These are phyloP conservation scores for Ophion slaviceki DNA, from an alignment of 2,888 invertebrate species.

Conservation along the genomic window DNA sequence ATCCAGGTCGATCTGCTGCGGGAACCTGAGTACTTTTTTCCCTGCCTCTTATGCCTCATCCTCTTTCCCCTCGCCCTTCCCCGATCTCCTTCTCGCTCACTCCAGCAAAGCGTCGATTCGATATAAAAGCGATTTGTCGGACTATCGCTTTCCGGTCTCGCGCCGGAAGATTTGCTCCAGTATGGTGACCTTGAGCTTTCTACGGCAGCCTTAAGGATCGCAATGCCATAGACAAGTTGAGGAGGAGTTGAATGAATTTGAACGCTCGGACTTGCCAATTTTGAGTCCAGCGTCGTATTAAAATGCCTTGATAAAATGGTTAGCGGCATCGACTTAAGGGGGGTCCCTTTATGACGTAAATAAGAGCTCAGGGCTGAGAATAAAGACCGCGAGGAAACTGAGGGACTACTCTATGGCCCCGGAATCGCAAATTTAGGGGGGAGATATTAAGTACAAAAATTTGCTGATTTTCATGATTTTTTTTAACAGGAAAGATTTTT, in stretches of 20 bases:
- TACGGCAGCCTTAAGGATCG: neutral
- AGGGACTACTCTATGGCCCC: too few relatives aligned
- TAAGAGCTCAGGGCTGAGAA: too few relatives aligned
- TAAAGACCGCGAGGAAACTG: too few relatives aligned
- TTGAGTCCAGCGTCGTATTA: too few relatives aligned
- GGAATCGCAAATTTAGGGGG: too few relatives aligned
- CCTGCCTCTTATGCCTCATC: conserved; percentile 21
- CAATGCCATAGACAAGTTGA: neutral
- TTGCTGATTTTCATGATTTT: too few relatives aligned
- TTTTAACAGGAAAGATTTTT: too few relatives aligned
- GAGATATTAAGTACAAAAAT: too few relatives aligned
- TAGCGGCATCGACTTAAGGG: too few relatives aligned
- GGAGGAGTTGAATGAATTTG: neutral
- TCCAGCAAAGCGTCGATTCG: conserved; percentile 50
- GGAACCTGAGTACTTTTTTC: conserved; percentile 36
- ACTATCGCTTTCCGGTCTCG: conserved; percentile 57
- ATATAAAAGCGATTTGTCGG: conserved; percentile 62
- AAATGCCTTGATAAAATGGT: too few relatives aligned
- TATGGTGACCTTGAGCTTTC: conserved; percentile 40
- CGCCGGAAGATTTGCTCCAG: conserved; percentile 8
- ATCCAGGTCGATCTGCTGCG: conserved; percentile 45
- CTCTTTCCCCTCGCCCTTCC: neutral
- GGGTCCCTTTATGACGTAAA: too few relatives aligned
- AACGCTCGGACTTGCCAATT: neutral
- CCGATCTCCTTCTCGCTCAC: conserved; percentile 4